Evolutionary conservation across 30 jellyfish, hydroid and myxozoan genomes (phyloP).

Genomic region (Mastigias papua): DNA sequence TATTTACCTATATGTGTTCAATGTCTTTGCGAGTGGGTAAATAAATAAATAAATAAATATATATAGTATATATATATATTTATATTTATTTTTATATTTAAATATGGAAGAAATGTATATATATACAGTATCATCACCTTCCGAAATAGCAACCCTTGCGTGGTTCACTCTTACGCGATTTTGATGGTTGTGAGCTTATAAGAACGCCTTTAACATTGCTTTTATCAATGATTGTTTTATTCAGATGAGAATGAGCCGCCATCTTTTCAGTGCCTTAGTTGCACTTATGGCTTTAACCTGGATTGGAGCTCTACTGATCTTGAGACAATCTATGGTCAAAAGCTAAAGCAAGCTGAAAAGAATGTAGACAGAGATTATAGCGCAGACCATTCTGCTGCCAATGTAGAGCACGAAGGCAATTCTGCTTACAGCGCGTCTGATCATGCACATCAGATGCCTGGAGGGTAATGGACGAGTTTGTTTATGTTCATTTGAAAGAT

Average conservation of each 20-base stretch:
- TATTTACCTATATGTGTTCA: no score
- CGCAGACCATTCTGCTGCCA: not conserved
- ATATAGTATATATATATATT: no score
- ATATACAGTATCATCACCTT: no score
- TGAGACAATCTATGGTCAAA: slow-evolving; percentile 65
- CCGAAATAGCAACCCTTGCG: no score
- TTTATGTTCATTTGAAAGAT: no score
- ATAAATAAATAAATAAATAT: no score
- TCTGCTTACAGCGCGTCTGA: not conserved
- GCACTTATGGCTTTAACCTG: slow-evolving; percentile 98
- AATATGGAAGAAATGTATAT: no score
- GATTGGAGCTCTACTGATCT: slow-evolving; percentile 88
- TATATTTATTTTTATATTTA: no score
- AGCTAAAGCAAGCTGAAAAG: slow-evolving; percentile 20
- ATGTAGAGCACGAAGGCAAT: not conserved
- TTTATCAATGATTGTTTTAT: not conserved
- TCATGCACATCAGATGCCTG: slow-evolving; percentile 21
- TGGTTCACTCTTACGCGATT: no score
- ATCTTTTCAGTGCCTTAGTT: slow-evolving; percentile 92
- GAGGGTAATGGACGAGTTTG: not conserved
- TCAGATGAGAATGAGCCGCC: slow-evolving; percentile 93
- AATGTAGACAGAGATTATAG: not conserved
- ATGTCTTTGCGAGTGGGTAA: no score
- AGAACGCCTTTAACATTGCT: no score
- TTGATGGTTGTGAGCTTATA: no score